phyloP scores from a whole-genome alignment of 2,888 invertebrate species.

The Lasioglossum oenotherae region DNA sequence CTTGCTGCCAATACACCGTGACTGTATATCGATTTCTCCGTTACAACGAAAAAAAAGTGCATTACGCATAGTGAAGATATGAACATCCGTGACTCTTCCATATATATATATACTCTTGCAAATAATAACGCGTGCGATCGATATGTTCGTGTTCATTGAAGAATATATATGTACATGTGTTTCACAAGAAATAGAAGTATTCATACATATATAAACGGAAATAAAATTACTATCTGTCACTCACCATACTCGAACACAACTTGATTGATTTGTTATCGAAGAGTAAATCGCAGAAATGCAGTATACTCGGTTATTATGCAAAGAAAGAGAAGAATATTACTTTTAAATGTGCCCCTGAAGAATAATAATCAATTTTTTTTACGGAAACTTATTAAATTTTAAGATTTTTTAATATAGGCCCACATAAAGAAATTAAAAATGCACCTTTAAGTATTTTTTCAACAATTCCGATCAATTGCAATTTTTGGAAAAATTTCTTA shows the following conservation, averaged over 20 bases:
- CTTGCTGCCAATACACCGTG: conserved; percentile 27
- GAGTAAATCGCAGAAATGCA: conserved; percentile 60
- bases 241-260: conserved; percentile 68
- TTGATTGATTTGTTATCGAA: conserved; percentile 61
- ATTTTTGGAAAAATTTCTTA: too few species aligned
- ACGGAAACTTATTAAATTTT: too few species aligned
- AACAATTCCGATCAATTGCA: too few species aligned
- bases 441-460: too few species aligned
- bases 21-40: conserved; percentile 55
- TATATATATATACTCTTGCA: neutral
- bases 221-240: conserved; percentile 57
- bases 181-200: conserved; percentile 23
- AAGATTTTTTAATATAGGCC: too few species aligned
- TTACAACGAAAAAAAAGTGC: conserved; percentile 34
- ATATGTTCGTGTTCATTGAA: neutral
- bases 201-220: neutral
- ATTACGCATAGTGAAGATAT: conserved; percentile 12
- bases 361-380: too few species aligned
- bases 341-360: neutral
- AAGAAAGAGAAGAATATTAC: conserved; percentile 66
- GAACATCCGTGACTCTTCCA: neutral
- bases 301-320: conserved; percentile 74
- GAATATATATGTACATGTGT: conserved; percentile 8
- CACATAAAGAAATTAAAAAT: too few species aligned
- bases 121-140: too few species aligned